Evolutionary conservation across 2,113 vertebrate genomes (phyloP).

Genomic region (Camelus bactrianus): DNA sequence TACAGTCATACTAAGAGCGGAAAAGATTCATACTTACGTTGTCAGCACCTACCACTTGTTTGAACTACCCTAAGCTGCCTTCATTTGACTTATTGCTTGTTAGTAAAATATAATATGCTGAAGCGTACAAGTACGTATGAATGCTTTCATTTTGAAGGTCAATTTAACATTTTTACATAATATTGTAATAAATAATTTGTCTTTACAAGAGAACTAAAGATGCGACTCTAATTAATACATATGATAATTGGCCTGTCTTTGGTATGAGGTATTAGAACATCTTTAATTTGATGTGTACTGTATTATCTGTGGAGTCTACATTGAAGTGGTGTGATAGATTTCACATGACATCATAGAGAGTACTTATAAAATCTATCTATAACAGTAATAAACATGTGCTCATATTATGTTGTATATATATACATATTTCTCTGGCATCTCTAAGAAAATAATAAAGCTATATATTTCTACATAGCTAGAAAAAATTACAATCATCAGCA

Average conservation of each 20-base stretch:
- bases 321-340: background rate
- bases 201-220: constrained; percentile 34
- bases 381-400: background rate
- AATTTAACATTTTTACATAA: constrained; percentile 46
- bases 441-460: constrained; percentile 13
- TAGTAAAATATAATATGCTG: background rate
- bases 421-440: background rate
- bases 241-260: background rate
- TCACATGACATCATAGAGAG: background rate
- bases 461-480: background rate
- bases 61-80: constrained; percentile 9
- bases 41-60: background rate
- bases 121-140: background rate
- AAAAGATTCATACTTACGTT: background rate
- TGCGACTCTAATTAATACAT: background rate
- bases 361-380: background rate
- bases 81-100: background rate
- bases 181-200: constrained; percentile 21
- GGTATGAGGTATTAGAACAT: background rate
- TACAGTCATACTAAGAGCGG: background rate
- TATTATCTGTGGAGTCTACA: background rate
- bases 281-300: constrained; percentile 17
- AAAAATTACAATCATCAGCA: constrained; percentile 20
- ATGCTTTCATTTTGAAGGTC: constrained; percentile 39
- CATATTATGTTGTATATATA: background rate